phyloP scores from a whole-genome alignment of 2,797 vertebrate species.

The Aselliscus stoliczkanus region DNA sequence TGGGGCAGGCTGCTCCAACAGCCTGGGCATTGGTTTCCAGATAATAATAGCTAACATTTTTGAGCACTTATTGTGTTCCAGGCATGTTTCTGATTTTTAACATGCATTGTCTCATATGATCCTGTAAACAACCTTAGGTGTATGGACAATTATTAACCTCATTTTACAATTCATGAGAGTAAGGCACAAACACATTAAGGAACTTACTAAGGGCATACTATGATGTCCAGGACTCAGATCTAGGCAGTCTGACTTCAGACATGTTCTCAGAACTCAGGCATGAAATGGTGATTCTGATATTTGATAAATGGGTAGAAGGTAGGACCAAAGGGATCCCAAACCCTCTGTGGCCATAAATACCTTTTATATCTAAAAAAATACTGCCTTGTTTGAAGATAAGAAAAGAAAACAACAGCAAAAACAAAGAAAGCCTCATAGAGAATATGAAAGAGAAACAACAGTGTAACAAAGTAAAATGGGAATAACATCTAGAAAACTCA shows the following conservation, averaged over 20 bases:
- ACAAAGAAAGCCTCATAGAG: background rate
- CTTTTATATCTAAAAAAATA: background rate
- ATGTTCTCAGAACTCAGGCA: background rate
- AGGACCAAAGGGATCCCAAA: background rate
- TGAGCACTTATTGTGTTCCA: background rate
- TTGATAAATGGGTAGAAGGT: background rate
- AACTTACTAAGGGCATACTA: background rate
- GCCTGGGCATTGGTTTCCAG: background rate
- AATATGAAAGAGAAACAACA: background rate
- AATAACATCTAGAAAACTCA: background rate
- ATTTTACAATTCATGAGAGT: background rate
- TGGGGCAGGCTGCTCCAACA: background rate
- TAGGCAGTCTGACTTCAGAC: background rate
- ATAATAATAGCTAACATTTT: background rate
- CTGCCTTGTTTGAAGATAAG: background rate
- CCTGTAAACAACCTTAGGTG: background rate
- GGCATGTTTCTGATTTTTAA: background rate
- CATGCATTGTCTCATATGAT: background rate
- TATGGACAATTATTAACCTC: background rate
- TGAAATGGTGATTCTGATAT: background rate
- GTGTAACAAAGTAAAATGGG: background rate
- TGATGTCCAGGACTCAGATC: background rate
- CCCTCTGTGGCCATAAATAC: background rate
- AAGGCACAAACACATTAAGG: background rate
- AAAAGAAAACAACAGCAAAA: background rate